These are phyloP conservation scores for Tragopan temminckii DNA, from an alignment of 2,797 vertebrate species.

Conservation along the genomic window DNA sequence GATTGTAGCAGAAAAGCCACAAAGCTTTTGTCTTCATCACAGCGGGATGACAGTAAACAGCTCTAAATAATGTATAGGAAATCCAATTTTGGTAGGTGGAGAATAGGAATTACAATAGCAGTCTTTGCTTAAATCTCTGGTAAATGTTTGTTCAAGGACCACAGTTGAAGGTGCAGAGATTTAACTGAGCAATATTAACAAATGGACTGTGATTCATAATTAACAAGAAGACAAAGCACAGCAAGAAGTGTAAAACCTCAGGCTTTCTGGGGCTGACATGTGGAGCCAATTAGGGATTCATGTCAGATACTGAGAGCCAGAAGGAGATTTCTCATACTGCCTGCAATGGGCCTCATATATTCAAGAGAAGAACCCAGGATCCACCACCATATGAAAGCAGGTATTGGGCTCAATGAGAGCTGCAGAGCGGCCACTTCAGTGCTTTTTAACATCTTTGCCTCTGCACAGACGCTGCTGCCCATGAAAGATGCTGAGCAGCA, in stretches of 20 bases:
- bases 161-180: neutral
- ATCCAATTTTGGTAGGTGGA: neutral
- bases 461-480: neutral
- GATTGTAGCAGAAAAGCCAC: neutral
- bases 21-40: neutral
- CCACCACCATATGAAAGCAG: neutral
- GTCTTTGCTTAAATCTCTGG: neutral
- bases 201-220: neutral
- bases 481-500: neutral
- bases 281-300: rapidly evolving
- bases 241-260: neutral
- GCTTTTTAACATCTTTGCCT: neutral
- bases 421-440: neutral
- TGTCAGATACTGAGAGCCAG: neutral
- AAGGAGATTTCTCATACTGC: neutral
- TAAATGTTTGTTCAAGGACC: neutral
- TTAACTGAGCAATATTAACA: neutral
- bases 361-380: neutral
- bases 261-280: neutral
- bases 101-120: neutral
- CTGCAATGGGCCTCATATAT: rapidly evolving
- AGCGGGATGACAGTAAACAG: neutral
- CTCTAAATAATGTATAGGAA: neutral
- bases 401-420: neutral
- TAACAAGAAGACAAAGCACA: neutral